These are phyloP conservation scores for Brachirus orientalis DNA, from an alignment of 2,113 vertebrate species.

Conservation along the genomic window DNA sequence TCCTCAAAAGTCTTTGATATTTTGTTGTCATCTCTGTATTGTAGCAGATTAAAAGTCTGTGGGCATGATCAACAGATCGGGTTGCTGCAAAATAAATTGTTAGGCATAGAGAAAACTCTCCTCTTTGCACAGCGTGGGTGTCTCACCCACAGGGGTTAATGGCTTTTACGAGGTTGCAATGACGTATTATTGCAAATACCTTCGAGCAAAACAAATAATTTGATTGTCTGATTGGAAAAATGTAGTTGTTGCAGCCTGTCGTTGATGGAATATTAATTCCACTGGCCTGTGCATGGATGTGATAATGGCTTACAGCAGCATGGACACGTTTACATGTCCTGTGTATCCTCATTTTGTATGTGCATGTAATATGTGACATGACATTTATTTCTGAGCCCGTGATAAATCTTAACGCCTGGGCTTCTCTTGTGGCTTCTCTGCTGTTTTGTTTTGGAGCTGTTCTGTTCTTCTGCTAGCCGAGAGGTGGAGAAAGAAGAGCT, in stretches of 20 bases:
- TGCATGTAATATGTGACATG: not conserved
- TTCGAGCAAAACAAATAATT: slow-evolving; percentile 57
- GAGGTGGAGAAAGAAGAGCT: not conserved
- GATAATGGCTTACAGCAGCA: slow-evolving; percentile 2
- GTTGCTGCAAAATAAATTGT: slow-evolving; percentile 48
- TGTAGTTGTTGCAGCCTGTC: slow-evolving; percentile 18
- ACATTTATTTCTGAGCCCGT: not conserved
- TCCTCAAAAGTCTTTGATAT: slow-evolving; percentile 8
- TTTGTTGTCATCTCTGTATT: slow-evolving; percentile 5
- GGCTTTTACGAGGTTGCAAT: slow-evolving; percentile 57
- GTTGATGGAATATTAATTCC: slow-evolving; percentile 54
- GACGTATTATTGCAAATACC: slow-evolving; percentile 64
- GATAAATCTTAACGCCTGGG: not conserved
- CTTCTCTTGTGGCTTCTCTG: not conserved
- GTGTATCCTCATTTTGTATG: not conserved
- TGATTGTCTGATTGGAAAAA: slow-evolving; percentile 32
- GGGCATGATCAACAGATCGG: slow-evolving; percentile 41
- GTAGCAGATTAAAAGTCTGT: slow-evolving; percentile 19
- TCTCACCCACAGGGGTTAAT: slow-evolving; percentile 63
- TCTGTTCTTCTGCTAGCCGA: not conserved
- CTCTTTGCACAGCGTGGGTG: slow-evolving; percentile 29
- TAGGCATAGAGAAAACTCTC: slow-evolving; percentile 22
- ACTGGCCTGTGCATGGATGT: not conserved
- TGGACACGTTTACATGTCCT: not conserved
- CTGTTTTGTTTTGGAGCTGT: not conserved